These are phyloP conservation scores for Pampus argenteus DNA, from an alignment of 2,797 vertebrate species.

Conservation along the genomic window DNA sequence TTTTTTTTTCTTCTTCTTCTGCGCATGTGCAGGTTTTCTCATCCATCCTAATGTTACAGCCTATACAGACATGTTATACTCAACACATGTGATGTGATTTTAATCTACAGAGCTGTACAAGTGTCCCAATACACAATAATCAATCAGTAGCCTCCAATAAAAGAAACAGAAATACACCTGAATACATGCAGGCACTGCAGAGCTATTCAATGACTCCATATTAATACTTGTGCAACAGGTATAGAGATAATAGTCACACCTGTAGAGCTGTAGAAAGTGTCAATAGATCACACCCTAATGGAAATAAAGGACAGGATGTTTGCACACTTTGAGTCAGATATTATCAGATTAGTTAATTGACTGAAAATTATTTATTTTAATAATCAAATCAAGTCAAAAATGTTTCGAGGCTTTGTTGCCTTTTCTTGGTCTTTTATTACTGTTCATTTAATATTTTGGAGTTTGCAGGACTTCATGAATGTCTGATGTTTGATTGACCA, in stretches of 20 bases:
- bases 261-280: conserved; percentile 22
- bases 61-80: neutral
- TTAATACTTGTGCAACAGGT: conserved; percentile 12
- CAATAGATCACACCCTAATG: conserved; percentile 27
- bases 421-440: neutral
- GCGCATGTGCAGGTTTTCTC: conserved; percentile 55
- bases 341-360: neutral
- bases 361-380: neutral
- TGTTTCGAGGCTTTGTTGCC: too few species aligned
- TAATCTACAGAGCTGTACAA: neutral
- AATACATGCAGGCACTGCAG: neutral
- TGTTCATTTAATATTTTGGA: neutral
- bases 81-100: neutral
- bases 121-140: conserved; percentile 7
- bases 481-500: too few species aligned
- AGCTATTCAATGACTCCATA: neutral
- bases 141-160: too few species aligned
- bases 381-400: neutral
- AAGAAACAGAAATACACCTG: neutral
- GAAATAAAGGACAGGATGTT: conserved; percentile 52
- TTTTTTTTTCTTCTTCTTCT: conserved; percentile 27
- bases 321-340: neutral
- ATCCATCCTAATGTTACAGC: neutral
- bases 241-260: conserved; percentile 32
- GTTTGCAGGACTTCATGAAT: neutral